Evolutionary conservation across 2,797 vertebrate genomes (phyloP).

Genomic region (Chaetophractus vellerosus): DNA sequence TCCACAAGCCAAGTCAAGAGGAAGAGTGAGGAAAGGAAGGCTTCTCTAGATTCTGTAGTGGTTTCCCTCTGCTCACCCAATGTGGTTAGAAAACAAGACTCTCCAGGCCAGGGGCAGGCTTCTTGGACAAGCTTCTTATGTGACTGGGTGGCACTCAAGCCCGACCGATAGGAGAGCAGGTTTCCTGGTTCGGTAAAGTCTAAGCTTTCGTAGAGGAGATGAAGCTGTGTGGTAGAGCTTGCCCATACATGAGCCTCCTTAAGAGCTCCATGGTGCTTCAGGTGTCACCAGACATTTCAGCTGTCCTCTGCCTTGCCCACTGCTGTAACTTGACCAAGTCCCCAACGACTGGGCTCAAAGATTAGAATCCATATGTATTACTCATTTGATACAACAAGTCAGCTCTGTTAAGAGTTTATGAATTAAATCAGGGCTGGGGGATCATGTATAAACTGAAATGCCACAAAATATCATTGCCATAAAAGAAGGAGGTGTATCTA

Average conservation of each 20-base stretch:
- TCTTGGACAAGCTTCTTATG: not conserved
- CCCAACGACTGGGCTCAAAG: not conserved
- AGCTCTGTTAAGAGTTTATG: not conserved
- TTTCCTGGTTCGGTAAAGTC: not conserved
- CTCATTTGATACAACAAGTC: not conserved
- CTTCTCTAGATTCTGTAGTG: not conserved
- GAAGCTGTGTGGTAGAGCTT: rapidly evolving
- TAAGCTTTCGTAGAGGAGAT: not conserved
- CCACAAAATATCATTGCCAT: not conserved
- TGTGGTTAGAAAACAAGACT: not conserved
- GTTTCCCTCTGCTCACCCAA: not conserved
- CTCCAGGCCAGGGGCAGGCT: not conserved
- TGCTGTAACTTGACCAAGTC: not conserved
- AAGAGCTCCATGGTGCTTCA: rapidly evolving
- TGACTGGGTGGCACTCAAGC: not conserved
- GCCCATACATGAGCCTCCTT: rapidly evolving
- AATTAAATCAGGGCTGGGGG: not conserved
- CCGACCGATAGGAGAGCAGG: not conserved
- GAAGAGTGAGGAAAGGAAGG: not conserved
- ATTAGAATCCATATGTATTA: not conserved
- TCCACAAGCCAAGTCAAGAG: not conserved
- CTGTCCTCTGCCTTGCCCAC: not conserved
- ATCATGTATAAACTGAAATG: not conserved
- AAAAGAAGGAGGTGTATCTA: not conserved
- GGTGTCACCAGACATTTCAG: not conserved